Conservation (phyloP, 2,113 vertebrate genomes). For the Centropus bengalensis region DNA sequence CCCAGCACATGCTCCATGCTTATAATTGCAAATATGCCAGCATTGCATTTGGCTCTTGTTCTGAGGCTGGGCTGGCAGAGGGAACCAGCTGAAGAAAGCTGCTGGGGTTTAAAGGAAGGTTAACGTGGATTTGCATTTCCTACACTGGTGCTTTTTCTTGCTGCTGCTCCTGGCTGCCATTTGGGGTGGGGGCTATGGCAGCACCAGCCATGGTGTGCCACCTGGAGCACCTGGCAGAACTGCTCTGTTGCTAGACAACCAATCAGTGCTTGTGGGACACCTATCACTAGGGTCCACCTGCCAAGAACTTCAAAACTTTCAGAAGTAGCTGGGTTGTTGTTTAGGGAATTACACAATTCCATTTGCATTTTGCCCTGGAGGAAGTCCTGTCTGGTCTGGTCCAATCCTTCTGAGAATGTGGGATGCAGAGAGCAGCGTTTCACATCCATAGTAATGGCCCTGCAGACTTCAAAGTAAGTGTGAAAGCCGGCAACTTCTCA, state of each 20-base stretch:
- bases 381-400: background rate
- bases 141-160: background rate
- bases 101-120: background rate
- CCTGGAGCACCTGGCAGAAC: background rate
- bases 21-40: fast-evolving
- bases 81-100: background rate
- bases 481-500: background rate
- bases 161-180: background rate
- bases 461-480: fast-evolving
- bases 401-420: fast-evolving
- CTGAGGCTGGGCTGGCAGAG: background rate
- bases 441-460: no score
- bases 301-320: background rate
- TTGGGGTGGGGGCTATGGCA: background rate
- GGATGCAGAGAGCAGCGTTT: background rate
- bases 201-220: background rate
- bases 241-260: background rate
- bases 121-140: background rate
- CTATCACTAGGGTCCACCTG: background rate
- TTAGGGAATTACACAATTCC: fast-evolving
- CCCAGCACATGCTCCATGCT: background rate
- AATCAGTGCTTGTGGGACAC: background rate
- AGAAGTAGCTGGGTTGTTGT: background rate
- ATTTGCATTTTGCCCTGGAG: background rate
- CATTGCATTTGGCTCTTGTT: background rate